These are phyloP conservation scores for Reinhardtius hippoglossoides DNA, from an alignment of 2,113 vertebrate species.

Conservation along the genomic window DNA sequence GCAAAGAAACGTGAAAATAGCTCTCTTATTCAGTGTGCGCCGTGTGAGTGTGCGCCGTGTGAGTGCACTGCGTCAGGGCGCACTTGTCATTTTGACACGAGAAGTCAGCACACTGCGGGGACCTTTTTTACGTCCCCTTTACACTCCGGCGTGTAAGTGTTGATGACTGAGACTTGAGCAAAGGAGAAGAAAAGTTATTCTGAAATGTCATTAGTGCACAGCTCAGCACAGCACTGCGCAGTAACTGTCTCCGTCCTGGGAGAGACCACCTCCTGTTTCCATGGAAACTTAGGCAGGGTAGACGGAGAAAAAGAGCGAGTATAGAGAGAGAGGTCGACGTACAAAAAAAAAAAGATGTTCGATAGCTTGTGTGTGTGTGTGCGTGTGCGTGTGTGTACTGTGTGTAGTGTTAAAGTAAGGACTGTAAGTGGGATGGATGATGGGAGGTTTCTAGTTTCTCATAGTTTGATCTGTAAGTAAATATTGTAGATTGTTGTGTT, in stretches of 20 bases:
- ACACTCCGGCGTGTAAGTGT: slow-evolving; percentile 34
- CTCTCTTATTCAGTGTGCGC: not conserved
- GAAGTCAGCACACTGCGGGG: slow-evolving; percentile 16
- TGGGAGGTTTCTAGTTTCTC: slow-evolving; percentile 35
- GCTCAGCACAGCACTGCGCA: slow-evolving; percentile 73
- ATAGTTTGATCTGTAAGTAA: slow-evolving; percentile 39
- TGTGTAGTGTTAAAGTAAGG: slow-evolving; percentile 12
- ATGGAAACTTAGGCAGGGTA: slow-evolving; percentile 81
- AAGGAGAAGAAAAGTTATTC: slow-evolving; percentile 70
- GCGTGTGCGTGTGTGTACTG: slow-evolving; percentile 8
- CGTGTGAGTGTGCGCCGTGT: slow-evolving; percentile 1
- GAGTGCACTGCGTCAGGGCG: not conserved
- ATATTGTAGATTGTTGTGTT: slow-evolving; percentile 40
- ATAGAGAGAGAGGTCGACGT: slow-evolving; percentile 47
- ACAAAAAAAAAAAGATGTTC: slow-evolving; percentile 55
- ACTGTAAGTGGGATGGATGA: slow-evolving; percentile 33
- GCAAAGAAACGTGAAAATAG: slow-evolving; percentile 17
- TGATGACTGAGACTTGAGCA: slow-evolving; percentile 55
- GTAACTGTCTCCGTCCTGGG: slow-evolving; percentile 74
- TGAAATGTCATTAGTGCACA: slow-evolving; percentile 78
- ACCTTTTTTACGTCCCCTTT: slow-evolving; percentile 43
- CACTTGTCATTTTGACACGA: slow-evolving; percentile 11
- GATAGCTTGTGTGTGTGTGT: slow-evolving; percentile 42
- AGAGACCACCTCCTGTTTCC: slow-evolving; percentile 81
- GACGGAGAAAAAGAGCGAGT: slow-evolving; percentile 60